A percentile compares a stretch with the other conserved stretches of the same genome.
Conservation (phyloP, 1,140 invertebrate genomes). For the Euschistus heros region DNA sequence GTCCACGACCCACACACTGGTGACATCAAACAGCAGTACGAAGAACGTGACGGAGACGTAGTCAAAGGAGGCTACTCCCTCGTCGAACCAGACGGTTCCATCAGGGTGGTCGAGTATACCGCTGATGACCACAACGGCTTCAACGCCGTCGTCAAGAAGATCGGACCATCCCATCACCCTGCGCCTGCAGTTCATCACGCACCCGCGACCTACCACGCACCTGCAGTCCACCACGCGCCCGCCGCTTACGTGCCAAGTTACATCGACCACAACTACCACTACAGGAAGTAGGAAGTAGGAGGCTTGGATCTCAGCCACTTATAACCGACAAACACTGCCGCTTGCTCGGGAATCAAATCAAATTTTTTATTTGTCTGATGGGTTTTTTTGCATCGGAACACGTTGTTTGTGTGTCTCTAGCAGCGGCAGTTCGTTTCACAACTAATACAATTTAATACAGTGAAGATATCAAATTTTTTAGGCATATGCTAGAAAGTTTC, state of each 20-base stretch:
- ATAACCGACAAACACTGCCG: too few relatives aligned
- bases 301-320: too few relatives aligned
- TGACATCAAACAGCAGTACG: conserved; percentile 28
- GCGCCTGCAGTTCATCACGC: not conserved
- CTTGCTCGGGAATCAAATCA: too few relatives aligned
- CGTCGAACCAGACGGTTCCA: conserved; percentile 31
- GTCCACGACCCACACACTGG: conserved; percentile 33
- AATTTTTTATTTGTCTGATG: too few relatives aligned
- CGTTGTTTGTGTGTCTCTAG: too few relatives aligned
- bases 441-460: too few relatives aligned
- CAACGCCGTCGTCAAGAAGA: conserved; percentile 33
- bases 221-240: not conserved
- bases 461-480: too few relatives aligned
- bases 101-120: conserved; percentile 31
- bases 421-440: too few relatives aligned
- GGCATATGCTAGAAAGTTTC: too few relatives aligned
- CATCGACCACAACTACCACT: not conserved
- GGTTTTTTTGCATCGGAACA: too few relatives aligned
- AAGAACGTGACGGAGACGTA: conserved; percentile 25
- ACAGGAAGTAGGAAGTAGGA: not conserved
- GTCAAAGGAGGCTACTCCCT: conserved; percentile 28
- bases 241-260: not conserved
- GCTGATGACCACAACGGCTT: conserved; percentile 32
- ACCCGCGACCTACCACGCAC: not conserved
- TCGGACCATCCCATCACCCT: conserved; percentile 9